Percentiles rank a stretch among this genome's conserved stretches.
Conservation (phyloP, 1,140 invertebrate species). For the Temnothorax nylanderi region DNA sequence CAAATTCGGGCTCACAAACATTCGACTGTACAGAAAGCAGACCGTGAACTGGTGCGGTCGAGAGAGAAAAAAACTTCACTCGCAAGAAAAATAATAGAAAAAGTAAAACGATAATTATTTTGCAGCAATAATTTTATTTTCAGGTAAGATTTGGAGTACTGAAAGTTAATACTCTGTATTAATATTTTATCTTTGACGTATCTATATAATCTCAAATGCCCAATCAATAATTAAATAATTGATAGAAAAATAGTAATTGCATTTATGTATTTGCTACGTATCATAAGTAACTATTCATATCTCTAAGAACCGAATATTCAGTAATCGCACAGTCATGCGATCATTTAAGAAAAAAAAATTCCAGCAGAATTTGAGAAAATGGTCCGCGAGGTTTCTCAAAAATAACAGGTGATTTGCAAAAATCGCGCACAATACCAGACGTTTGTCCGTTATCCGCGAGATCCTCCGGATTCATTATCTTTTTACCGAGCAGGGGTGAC, state of each 20-base stretch:
- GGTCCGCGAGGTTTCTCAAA: too few species aligned
- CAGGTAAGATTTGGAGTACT: neutral
- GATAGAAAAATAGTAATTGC: neutral
- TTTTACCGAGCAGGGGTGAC: conserved; percentile 50
- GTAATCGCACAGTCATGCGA: neutral
- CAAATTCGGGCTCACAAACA: neutral
- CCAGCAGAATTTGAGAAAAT: too few species aligned
- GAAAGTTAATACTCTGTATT: neutral
- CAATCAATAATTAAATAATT: neutral
- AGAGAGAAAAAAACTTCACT: neutral
- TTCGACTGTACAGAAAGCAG: neutral
- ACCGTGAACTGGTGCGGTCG: neutral
- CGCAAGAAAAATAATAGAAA: neutral
- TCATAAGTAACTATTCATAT: neutral
- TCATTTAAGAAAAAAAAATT: neutral
- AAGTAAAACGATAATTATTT: neutral
- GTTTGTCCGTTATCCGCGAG: conserved; percentile 16
- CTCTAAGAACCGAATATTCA: neutral
- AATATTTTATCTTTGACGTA: neutral
- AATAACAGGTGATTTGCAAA: neutral
- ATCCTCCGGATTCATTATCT: neutral
- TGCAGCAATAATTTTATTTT: neutral
- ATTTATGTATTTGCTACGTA: neutral
- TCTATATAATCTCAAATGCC: neutral
- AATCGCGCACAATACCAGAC: neutral